phyloP scores from a whole-genome alignment of 92 coral and sea anemone genomes.

The Micromussa lordhowensis region DNA sequence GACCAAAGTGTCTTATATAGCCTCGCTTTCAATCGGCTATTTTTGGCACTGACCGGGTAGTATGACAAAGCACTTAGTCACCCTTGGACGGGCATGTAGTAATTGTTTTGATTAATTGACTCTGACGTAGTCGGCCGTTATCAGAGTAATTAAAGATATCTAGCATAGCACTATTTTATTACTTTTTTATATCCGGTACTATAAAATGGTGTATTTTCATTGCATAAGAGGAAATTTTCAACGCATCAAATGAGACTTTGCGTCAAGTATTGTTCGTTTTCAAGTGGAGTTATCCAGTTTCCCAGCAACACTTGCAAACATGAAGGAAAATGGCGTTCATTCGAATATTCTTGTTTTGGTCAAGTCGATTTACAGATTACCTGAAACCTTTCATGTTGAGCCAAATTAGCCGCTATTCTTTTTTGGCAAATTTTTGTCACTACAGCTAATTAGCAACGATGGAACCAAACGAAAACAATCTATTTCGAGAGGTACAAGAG shows the following conservation, averaged over 20 bases:
- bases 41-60: constrained; percentile 75
- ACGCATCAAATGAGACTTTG: not conserved
- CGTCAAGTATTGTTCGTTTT: not conserved
- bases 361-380: not conserved
- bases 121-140: not conserved
- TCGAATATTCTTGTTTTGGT: not conserved
- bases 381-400: constrained; percentile 10
- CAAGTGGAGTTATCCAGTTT: not conserved
- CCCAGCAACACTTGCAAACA: constrained; percentile 47
- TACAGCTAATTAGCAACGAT: not conserved
- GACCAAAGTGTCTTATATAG: constrained; percentile 68
- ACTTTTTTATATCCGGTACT: not conserved
- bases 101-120: too few species aligned
- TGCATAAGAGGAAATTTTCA: not conserved
- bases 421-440: not conserved
- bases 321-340: constrained; percentile 14
- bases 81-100: not conserved
- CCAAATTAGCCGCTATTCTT: constrained; percentile 13
- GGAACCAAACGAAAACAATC: constrained; percentile 33
- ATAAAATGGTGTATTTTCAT: not conserved
- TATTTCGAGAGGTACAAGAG: not conserved
- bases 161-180: not conserved
- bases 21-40: constrained; percentile 88
- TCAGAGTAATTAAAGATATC: not conserved
- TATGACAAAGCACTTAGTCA: constrained; percentile 19